Evolutionary conservation across 2,113 vertebrate genomes (phyloP), one percentile per base, ranked within the genome.

Genomic region (Syngnathoides biaculeatus): DNA sequence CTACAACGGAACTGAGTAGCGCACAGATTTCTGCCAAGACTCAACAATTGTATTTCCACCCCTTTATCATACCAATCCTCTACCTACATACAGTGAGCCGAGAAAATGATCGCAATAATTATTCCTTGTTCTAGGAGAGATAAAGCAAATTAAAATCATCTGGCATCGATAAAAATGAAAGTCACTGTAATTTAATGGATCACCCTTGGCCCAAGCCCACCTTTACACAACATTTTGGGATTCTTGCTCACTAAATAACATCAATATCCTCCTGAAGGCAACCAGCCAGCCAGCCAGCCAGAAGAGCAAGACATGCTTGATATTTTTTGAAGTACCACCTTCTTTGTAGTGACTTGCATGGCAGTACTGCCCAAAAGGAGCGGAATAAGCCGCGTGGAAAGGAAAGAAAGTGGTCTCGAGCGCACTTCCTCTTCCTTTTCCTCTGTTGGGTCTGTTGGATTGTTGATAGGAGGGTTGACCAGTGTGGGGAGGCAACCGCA

Each of bases 391-490:
- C 61, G 70, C 52, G 68, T 80, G 68, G 88, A 87, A 88, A 73
- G 80, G 83, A 91, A 91, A 90, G 79, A 85, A 81, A 78, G 64
- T 65, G 80, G 71, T 78, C 84, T 77, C 40, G 26, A 55, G 47
- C 84, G 76, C 75, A 84, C 87, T 91, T 92, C 91, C 91, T 89
- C 75, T 80, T 71, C 72, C 65, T 67, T 89, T 92, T 92, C 91
- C 91, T 90, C 71, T 65, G 45, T 14, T 70, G 78, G 68, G 75
- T 71, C 75, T 79, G 60, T 82, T 60, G 26, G 71, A 74, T 62
- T 70, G 72, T 63, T 68, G 76, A 72, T 65, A 71, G 40, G 67
- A 75, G 64, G 59, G 66, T 77, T 53, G 47, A 68, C 69, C 65
- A 30, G 57, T 15, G 42, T 53, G 58, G 65, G 68, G 48, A 67